These are phyloP conservation scores for Zhuqinia jingwanae DNA, from an alignment of 2,888 invertebrate species.

Conservation along the genomic window DNA sequence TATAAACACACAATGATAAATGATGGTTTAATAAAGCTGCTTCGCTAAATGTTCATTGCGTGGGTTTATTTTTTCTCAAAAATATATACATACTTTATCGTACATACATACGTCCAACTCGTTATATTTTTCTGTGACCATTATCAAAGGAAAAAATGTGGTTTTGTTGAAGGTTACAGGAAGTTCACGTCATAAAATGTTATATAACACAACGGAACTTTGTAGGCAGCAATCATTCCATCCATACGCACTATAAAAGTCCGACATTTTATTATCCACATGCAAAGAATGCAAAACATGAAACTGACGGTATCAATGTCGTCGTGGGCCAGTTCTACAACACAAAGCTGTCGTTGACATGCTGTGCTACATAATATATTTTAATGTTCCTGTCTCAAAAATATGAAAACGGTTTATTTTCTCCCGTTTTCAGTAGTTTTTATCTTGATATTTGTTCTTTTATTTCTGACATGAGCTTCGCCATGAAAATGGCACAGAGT, in stretches of 20 bases:
- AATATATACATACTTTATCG: too few relatives aligned
- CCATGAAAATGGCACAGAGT: too few relatives aligned
- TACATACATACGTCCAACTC: background rate
- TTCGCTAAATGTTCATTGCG: too few relatives aligned
- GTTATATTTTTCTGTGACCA: background rate
- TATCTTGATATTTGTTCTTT: too few relatives aligned
- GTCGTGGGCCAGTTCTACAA: background rate
- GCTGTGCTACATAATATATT: too few relatives aligned
- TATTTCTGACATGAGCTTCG: too few relatives aligned
- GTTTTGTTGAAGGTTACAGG: conserved; percentile 38
- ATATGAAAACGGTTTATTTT: too few relatives aligned
- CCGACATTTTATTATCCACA: background rate
- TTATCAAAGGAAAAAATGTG: conserved; percentile 13
- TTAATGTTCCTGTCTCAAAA: too few relatives aligned
- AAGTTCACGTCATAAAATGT: conserved; percentile 5
- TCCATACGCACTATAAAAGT: background rate
- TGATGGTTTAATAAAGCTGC: background rate
- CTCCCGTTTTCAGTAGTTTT: too few relatives aligned
- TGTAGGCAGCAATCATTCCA: background rate
- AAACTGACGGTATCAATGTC: background rate
- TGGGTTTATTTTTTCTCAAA: background rate
- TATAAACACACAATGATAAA: background rate
- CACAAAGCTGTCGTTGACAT: background rate
- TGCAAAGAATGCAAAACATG: background rate
- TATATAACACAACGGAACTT: background rate